Base-by-base conservation (phyloP, 2,797 vertebrate genomes). In the Pygocentrus nattereri region DNA sequence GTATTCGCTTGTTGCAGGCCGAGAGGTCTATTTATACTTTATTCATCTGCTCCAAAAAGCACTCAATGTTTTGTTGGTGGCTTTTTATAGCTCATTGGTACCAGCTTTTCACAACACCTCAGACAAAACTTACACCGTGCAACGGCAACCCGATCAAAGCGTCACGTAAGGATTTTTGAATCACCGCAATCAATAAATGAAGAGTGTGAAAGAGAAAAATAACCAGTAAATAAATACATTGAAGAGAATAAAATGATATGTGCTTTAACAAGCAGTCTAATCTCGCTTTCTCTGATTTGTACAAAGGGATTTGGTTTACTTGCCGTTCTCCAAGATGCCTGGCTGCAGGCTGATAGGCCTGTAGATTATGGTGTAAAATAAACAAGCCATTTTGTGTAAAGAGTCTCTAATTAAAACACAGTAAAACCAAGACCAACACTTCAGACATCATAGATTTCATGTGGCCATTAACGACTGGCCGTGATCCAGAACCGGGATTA, bases 21-120 rank as follows among this genome's bases (percentile, higher is more conserved):
- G 91, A 88, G 89, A 90, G 82, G 90, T 92, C 94, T 95, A 94
- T 95, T 95, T 95, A 94, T 95, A 94, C 91, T 90, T 89, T 90
- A 89, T 91, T 91, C 86, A 88, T 93, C 90, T 84, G 85, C 92
- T 94, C 88, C 93, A 93, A 91, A 93, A 94, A 93, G 89, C 88
- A 71, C 90, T 88, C 90, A 90, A 90, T 93, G 93, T 94, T 94
- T 88, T 91, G 87, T 89, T 82, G 85, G 89, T 92, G 90, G 83
- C 89, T 91, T 93, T 92, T 93, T 94, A 93, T 93, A 94, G 91
- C 87, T 85, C 89, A 90, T 92, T 93, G 93, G 90, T 94, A 91
- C 87, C 90, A 93, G 88, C 82, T 65, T 80, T 84, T 84, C 62
- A 81, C 50, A 68, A 73, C 83, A 76, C 47, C 69, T 78, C 76